These are phyloP conservation scores for Meandrusa payeni DNA, from an alignment of 2,888 invertebrate species.

Conservation along the genomic window DNA sequence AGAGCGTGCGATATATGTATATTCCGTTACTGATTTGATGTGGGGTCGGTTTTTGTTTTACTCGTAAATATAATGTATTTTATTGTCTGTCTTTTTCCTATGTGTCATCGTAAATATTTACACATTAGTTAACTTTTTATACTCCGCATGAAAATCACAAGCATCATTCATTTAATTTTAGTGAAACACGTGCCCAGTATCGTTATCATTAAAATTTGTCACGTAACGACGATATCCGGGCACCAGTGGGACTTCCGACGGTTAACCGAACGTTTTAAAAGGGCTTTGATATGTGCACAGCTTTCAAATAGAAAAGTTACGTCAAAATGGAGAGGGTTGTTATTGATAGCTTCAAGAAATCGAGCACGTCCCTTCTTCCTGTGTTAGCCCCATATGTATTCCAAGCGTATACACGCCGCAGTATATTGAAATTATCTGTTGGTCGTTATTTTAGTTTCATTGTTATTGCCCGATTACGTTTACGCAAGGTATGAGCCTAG, in stretches of 20 bases:
- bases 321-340: slow-evolving; percentile 1
- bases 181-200: not conserved
- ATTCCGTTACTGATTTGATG: no score
- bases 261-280: slow-evolving; percentile 17
- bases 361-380: slow-evolving; percentile 53
- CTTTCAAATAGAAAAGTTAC: slow-evolving; percentile 3
- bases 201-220: slow-evolving; percentile 7
- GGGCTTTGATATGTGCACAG: slow-evolving; percentile 9
- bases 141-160: not conserved
- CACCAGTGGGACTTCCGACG: slow-evolving; percentile 10
- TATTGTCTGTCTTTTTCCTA: no score
- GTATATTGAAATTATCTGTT: slow-evolving; percentile 10
- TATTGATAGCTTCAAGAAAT: slow-evolving; percentile 41
- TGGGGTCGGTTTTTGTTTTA: no score
- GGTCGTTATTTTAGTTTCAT: no score
- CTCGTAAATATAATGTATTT: no score
- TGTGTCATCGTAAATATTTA: no score
- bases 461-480: no score
- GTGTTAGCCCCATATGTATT: slow-evolving; percentile 50
- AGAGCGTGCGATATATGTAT: no score
- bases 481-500: no score
- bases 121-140: no score
- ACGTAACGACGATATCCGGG: slow-evolving; percentile 19
- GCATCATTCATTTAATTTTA: not conserved
- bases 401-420: slow-evolving; percentile 35